phyloP scores from a whole-genome alignment of 2,797 vertebrate species.

The Pipistrellus pipistrellus region DNA sequence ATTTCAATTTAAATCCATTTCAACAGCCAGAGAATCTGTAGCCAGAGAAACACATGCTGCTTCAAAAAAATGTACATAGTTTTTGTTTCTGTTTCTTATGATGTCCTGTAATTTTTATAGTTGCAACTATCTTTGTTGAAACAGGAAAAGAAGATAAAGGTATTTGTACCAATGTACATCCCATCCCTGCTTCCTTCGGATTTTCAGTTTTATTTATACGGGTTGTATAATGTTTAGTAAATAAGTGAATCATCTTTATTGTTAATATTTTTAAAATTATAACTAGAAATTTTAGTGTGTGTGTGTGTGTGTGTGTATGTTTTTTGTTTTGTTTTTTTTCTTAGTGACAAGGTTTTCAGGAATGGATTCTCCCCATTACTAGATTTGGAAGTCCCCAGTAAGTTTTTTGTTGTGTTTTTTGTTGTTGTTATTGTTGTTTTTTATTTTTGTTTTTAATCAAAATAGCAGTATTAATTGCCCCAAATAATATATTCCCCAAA shows the following conservation, averaged over 20 bases:
- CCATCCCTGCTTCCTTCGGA: background rate
- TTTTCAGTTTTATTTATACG: conserved; percentile 29
- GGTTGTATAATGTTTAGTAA: background rate
- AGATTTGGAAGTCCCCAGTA: background rate
- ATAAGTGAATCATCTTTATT: background rate
- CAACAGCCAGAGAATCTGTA: background rate
- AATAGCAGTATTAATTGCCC: background rate
- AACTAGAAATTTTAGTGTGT: background rate
- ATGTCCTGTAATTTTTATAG: background rate
- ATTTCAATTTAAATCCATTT: background rate
- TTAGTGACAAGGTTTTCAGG: background rate
- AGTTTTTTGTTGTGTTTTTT: no score
- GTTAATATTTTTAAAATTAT: background rate
- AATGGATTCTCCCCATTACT: background rate
- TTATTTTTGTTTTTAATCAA: background rate
- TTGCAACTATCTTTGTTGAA: background rate
- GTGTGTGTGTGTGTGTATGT: no score
- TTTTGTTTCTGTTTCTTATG: background rate
- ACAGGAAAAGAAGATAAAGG: background rate
- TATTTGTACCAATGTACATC: background rate
- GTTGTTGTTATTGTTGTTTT: no score
- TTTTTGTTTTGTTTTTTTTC: no score
- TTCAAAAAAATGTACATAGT: background rate
- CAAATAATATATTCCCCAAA: background rate
- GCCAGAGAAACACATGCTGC: background rate